Evolutionary conservation across 2,113 vertebrate genomes (phyloP).

Genomic region (Neotoma lepida): DNA sequence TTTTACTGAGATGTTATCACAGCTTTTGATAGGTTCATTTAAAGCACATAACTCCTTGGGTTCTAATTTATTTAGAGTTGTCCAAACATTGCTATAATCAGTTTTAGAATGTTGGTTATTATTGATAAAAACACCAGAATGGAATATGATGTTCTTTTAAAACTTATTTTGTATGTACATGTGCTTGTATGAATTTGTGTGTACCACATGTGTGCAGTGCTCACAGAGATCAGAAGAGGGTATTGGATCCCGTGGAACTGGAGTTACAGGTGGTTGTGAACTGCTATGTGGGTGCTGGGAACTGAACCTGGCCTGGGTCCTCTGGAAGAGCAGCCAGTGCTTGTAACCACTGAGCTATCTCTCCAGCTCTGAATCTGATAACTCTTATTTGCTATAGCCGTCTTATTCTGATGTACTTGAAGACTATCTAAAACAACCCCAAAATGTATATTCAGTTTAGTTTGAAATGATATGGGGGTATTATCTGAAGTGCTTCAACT

Average conservation of each 20-base stretch:
- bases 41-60: background rate
- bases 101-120: background rate
- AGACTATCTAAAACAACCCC: background rate
- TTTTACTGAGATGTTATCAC: background rate
- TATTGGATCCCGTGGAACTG: background rate
- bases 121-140: constrained; percentile 17
- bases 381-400: background rate
- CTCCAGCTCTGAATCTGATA: background rate
- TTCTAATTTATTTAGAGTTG: constrained; percentile 4
- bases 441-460: background rate
- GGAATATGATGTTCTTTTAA: background rate
- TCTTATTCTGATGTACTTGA: background rate
- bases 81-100: background rate
- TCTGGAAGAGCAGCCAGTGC: background rate
- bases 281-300: background rate
- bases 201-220: background rate
- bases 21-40: background rate
- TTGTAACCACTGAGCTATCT: background rate
- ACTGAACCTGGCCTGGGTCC: background rate
- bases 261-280: background rate
- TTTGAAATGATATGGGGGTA: background rate
- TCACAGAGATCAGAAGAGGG: background rate
- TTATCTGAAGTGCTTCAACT: background rate
- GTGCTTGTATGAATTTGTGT: background rate
- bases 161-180: background rate